A percentile compares a stretch with the other conserved stretches of the same genome.
These are phyloP conservation scores for Leptodactylus fuscus DNA, from an alignment of 2,113 vertebrate species.

Conservation along the genomic window DNA sequence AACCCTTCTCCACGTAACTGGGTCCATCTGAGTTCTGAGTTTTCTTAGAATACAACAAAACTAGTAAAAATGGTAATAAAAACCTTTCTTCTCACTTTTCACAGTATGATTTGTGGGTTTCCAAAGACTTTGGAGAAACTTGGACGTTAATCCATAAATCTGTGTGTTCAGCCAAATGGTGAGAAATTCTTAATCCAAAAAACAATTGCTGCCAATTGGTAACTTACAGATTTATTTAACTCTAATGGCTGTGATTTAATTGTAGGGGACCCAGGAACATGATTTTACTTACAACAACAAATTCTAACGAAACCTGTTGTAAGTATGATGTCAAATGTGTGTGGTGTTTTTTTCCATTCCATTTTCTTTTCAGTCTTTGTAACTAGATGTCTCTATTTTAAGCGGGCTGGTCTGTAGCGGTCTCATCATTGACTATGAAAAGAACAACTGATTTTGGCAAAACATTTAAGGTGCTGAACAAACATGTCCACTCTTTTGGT, in stretches of 20 bases:
- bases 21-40: not conserved
- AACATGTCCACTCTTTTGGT: constrained; percentile 89
- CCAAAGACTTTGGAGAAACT: constrained; percentile 82
- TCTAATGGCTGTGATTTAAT: not conserved
- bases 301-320: constrained; percentile 36
- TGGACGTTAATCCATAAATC: constrained; percentile 85
- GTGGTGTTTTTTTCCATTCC: not conserved
- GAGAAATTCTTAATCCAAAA: no score
- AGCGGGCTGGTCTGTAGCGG: constrained; percentile 39
- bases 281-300: constrained; percentile 23
- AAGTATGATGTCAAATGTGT: constrained; percentile 73
- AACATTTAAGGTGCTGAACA: constrained; percentile 80
- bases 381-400: not conserved
- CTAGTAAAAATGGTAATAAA: not conserved
- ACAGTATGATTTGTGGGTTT: constrained; percentile 90
- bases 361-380: no score
- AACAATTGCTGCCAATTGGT: constrained; percentile 49
- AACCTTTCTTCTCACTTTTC: constrained; percentile 55
- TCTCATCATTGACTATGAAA: constrained; percentile 81
- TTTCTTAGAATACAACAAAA: no score
- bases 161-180: constrained; percentile 92
- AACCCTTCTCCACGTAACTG: no score
- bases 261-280: constrained; percentile 41
- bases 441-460: constrained; percentile 83
- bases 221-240: not conserved